Evolutionary conservation across 2,113 vertebrate species (phyloP).

Genomic region (Noctilio leporinus): DNA sequence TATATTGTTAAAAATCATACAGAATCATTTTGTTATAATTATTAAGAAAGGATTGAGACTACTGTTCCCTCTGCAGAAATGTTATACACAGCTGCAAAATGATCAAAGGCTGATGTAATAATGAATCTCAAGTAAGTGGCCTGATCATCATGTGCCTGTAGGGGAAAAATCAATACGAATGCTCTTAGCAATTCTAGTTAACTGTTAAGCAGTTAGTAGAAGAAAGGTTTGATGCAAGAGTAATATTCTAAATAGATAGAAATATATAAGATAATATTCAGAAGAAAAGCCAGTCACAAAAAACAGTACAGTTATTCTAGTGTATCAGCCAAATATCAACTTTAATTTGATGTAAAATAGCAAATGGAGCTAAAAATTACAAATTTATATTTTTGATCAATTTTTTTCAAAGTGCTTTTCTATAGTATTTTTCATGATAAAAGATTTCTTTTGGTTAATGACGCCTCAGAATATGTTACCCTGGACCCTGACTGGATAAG

Average conservation of each 20-base stretch:
- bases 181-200: slow-evolving; percentile 3
- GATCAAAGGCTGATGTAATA: slow-evolving; percentile 89
- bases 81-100: slow-evolving; percentile 92
- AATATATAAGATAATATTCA: neutral
- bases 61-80: slow-evolving; percentile 82
- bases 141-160: slow-evolving; percentile 83
- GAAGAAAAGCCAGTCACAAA: neutral
- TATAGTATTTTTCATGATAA: slow-evolving; percentile 2
- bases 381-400: neutral
- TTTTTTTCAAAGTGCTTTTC: neutral
- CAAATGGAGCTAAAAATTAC: neutral
- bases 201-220: neutral
- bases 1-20: neutral
- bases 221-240: neutral
- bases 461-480: neutral
- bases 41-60: slow-evolving; percentile 43
- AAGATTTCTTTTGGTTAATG: neutral
- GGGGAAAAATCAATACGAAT: slow-evolving; percentile 31
- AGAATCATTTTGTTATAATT: neutral
- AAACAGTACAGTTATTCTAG: neutral
- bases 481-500: too few relatives aligned
- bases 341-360: neutral
- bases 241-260: slow-evolving; percentile 1
- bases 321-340: neutral
- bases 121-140: slow-evolving; percentile 90